Conservation (phyloP, 64 coral and sea anemone genomes). For the Dendrophyllia cribrosa region DNA sequence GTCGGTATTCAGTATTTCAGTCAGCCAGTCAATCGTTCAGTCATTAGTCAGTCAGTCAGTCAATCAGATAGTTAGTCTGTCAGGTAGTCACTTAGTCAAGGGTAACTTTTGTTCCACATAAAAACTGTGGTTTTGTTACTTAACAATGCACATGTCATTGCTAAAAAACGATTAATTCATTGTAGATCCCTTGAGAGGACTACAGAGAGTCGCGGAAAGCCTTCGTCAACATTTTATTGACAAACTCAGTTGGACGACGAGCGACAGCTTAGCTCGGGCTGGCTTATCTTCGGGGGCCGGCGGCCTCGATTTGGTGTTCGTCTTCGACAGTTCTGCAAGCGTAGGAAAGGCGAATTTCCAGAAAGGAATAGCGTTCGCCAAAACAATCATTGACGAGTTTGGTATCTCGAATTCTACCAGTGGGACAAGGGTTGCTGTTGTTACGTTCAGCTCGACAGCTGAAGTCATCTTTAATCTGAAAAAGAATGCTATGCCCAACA, state of each 20-base stretch:
- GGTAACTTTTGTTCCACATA: no score
- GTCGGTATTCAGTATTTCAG: no score
- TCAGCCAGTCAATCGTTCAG: no score
- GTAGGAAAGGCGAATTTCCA: constrained; percentile 85
- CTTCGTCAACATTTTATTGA: constrained; percentile 91
- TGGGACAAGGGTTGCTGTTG: constrained; percentile 91
- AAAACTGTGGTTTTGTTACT: no score
- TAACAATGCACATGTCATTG: no score
- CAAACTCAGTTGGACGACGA: constrained; percentile 81
- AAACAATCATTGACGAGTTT: constrained; percentile 96
- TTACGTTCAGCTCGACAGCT: constrained; percentile 78
- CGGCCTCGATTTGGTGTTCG: constrained; percentile 97
- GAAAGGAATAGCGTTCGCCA: constrained; percentile 91
- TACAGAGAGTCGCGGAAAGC: constrained; percentile 70
- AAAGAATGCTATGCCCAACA: constrained; percentile 77
- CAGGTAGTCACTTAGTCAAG: no score
- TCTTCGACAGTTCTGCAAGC: constrained; percentile 96
- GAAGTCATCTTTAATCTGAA: constrained; percentile 82
- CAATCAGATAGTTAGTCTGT: no score
- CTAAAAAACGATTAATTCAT: neutral
- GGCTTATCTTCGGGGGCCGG: constrained; percentile 94
- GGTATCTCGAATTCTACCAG: constrained; percentile 79
- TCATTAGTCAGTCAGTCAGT: no score
- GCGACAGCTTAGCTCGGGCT: constrained; percentile 87
- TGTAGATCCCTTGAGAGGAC: constrained; percentile 82